A percentile compares a stretch with the other conserved stretches of the same genome.
Conservation (phyloP, 1,140 invertebrate genomes). For the Tetragonula clypearis region DNA sequence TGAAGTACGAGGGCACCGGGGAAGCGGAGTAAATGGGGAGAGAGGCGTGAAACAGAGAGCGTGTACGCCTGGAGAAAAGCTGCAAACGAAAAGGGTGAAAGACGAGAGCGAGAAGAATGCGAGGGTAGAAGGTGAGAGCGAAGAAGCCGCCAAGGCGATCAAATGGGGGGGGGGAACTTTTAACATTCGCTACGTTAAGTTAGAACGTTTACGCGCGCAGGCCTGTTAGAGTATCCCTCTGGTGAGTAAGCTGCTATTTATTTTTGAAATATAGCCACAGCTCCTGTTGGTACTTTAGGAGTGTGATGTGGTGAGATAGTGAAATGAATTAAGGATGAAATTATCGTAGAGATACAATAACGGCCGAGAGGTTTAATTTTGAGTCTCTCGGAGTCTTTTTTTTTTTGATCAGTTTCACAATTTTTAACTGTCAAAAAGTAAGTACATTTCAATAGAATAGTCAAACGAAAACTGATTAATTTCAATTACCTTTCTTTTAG, state of each 20-base stretch:
- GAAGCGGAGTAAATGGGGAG: neutral
- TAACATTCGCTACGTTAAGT: neutral
- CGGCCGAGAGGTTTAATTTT: too few relatives aligned
- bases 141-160: neutral
- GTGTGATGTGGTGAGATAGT: neutral
- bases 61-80: neutral
- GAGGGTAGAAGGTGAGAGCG: conserved; percentile 7
- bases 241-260: neutral
- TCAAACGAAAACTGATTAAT: too few relatives aligned
- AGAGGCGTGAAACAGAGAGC: neutral
- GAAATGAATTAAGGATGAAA: neutral
- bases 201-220: neutral
- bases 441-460: too few relatives aligned
- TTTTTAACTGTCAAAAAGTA: too few relatives aligned
- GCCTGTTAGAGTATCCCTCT: neutral
- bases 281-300: neutral
- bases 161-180: conserved; percentile 6
- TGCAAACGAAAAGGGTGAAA: neutral
- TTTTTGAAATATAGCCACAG: neutral
- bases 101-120: neutral
- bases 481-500: too few relatives aligned
- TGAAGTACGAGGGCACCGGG: conserved; percentile 1
- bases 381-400: too few relatives aligned
- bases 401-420: too few relatives aligned
- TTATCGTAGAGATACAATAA: neutral